Evolutionary conservation across 2,888 invertebrate genomes (phyloP).

Genomic region (Plebejus melissa): DNA sequence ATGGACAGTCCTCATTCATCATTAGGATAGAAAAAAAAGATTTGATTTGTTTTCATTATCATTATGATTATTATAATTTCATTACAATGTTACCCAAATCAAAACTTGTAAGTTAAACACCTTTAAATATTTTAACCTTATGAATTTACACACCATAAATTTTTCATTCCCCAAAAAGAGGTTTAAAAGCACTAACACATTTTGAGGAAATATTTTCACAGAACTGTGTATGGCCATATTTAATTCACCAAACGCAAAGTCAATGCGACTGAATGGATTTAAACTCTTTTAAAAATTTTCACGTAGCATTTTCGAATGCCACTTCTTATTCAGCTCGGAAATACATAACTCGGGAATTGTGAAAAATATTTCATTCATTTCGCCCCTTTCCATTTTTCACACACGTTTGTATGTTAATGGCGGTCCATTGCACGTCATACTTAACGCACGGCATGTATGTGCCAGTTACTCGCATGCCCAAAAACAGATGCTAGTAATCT

Average conservation of each 20-base stretch:
- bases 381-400: conserved; percentile 40
- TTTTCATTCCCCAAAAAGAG: neutral
- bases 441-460: conserved; percentile 46
- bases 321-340: conserved; percentile 37
- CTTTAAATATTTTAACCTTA: neutral
- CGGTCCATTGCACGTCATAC: conserved; percentile 44
- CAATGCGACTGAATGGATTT: conserved; percentile 28
- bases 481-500: neutral
- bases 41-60: too few relatives aligned
- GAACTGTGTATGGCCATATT: conserved; percentile 13
- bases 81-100: neutral
- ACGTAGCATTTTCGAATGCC: conserved; percentile 30
- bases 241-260: conserved; percentile 26
- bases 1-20: too few relatives aligned
- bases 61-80: too few relatives aligned
- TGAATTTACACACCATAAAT: neutral
- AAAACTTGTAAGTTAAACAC: neutral
- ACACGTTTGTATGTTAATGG: conserved; percentile 41
- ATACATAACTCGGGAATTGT: conserved; percentile 37
- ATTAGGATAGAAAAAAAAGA: too few relatives aligned
- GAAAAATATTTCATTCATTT: conserved; percentile 39
- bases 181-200: conserved; percentile 11
- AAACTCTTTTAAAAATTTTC: conserved; percentile 29
- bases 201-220: conserved; percentile 1
- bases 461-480: conserved; percentile 30